Evolutionary conservation across 2,797 vertebrate genomes (phyloP), one percentile per base, ranked within the genome.

Genomic region (Menidia menidia): DNA sequence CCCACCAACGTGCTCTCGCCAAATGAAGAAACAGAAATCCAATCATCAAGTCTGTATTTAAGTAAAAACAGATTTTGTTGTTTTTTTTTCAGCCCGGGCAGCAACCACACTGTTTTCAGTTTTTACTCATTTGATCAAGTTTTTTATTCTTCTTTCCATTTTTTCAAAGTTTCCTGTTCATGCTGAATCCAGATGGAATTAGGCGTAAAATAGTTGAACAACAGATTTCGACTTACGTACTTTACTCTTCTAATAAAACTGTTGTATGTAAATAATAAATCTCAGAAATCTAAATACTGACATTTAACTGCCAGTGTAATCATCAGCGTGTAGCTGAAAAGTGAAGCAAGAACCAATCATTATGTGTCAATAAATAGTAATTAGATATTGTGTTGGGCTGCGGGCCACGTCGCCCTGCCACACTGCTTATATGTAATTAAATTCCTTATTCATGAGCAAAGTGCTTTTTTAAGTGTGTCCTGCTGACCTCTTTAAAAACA

Each of bases 341-440:
- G 75, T 65, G 56, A 10, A 82, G 77, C 57, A 70, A 75, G 68
- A 68, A 25, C 85, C 88, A 81, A 84, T 85, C 66, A 73, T 93
- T 95, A 94, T 90, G 88, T 92, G 94, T 95, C 94, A 95, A 95
- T 95, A 94, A 91, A 92, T 89, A 91, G 93, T 95, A 95, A 96
- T 95, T 95, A 95, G 92, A 94, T 92, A 77, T 93, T 75, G 84
- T 77, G 73, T 31, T 30, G 72, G 75, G 57, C 42, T 47, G 77
- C 75, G 79, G 71, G 82, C 77, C 47, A 67, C 57, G 58, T 71
- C 57, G 68, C 30, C 14, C 65, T 53, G 75, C 86, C 92, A 93
- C 89, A 87, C 90, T 53, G 87, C 90, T 92, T 89, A 79, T 87
- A 89, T 94, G 93, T 95, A 94, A 96, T 96, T 96, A 95, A 95